A percentile compares a stretch with the other conserved stretches of the same genome.
phyloP scores from a whole-genome alignment of 2,113 vertebrate species.

The Eulemur macaco region DNA sequence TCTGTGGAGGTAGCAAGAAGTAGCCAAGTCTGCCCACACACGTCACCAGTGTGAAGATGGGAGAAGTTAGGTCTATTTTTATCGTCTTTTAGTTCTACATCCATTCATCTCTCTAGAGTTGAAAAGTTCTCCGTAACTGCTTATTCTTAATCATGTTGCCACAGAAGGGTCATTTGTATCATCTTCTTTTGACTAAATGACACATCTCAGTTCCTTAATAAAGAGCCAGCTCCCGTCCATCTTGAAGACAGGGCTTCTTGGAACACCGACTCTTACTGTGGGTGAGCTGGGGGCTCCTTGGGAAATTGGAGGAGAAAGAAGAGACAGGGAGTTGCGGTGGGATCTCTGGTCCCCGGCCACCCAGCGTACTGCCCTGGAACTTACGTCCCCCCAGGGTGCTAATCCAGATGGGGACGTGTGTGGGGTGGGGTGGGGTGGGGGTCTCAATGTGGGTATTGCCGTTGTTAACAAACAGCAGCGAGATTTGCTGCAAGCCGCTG shows the following conservation, averaged over 20 bases:
- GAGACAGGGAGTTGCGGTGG: not conserved
- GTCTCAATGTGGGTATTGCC: no score
- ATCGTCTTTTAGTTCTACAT: not conserved
- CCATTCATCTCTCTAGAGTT: conserved; percentile 44
- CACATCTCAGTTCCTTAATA: conserved; percentile 42
- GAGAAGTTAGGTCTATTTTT: not conserved
- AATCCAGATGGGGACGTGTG: no score
- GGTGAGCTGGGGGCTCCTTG: not conserved
- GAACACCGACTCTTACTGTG: not conserved
- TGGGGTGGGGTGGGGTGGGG: no score
- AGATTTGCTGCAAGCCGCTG: no score
- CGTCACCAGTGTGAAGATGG: not conserved
- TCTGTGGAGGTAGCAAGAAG: not conserved
- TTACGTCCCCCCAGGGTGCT: not conserved
- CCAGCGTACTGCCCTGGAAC: not conserved
- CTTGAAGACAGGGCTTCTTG: not conserved
- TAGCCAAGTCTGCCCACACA: not conserved
- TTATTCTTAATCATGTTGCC: conserved; percentile 31
- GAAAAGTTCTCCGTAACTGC: not conserved
- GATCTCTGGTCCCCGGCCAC: not conserved
- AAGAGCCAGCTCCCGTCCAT: not conserved
- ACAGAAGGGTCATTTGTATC: conserved; percentile 3
- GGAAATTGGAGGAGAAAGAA: not conserved
- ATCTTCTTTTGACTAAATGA: conserved; percentile 5
- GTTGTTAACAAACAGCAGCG: no score